Base-by-base conservation (phyloP, 2,113 vertebrate species). In the Eulacestoma nigropectus region DNA sequence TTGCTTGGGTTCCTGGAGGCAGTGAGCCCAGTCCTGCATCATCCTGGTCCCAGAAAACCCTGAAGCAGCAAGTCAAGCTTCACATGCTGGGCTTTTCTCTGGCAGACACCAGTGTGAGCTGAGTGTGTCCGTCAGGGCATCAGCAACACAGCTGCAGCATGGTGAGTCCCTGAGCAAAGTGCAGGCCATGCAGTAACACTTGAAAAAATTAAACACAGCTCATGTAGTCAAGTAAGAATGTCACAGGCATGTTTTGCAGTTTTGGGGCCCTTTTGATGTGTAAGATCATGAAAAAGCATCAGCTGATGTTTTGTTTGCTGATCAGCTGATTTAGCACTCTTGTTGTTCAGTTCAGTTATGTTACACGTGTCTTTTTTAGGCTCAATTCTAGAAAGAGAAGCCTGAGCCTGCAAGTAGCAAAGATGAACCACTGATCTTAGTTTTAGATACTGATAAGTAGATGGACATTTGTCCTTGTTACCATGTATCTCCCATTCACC, bases 71-170 rank as follows among this genome's bases (percentile, higher is more conserved):
- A 49, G 15, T 14, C 32, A 55, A 74, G 19, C 6, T 63, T 5
- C 35, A 73, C 19, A 16, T 47, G 26, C 12, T 27, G n/a, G 1
- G 0, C 50, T 60, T 75, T 42, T 14, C 16, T 20, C 30, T 5
- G 6, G 13, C 11, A n/a, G n/a, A 19, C 9, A 21, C 3, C 1
- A 0, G 7, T 1, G 37, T 35, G 25, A 39, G 49, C 32, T 49
- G 42, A 42, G 13, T 3, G 21, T 19, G 35, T 27, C 2, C 0
- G 20, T 25, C 30, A 30, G 83, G 65, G n/a, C 27, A 69, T 27
- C 8, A 11, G 47, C 29, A 17, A 8, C 32, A 6, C 20, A 56
- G 47, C 37, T 55, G 62, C 47, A 67, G 22, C 37, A 3, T 1
- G 26, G 13, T 0, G 4, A 56, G 37, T 1, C 56, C 20, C n/a